Percentiles rank a stretch among this genome's conserved stretches.
Conservation (phyloP, 53 echinoderm and acorn worm genomes). For the Holothuria scabra region DNA sequence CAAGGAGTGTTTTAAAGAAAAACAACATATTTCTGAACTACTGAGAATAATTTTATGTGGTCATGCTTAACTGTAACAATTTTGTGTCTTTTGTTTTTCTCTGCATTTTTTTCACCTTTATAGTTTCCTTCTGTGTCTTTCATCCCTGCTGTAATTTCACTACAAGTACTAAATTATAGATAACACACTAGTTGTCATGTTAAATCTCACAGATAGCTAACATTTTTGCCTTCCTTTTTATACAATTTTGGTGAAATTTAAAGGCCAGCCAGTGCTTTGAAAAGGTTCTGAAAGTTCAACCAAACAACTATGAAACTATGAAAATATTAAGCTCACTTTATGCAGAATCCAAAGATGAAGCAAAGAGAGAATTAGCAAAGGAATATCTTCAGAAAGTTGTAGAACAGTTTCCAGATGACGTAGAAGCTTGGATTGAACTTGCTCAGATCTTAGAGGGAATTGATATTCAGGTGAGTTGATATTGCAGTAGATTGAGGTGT, state of each 20-base stretch:
- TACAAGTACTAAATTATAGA: too few species aligned
- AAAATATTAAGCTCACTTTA: conserved; percentile 96
- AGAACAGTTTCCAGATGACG: conserved; percentile 96
- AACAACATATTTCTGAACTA: too few species aligned
- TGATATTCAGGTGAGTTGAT: conserved; percentile 77
- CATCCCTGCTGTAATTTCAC: too few species aligned
- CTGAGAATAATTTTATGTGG: too few species aligned
- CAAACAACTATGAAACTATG: conserved; percentile 98
- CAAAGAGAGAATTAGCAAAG: conserved; percentile 81
- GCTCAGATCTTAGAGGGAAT: conserved; percentile 94
- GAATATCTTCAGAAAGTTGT: conserved; percentile 96
- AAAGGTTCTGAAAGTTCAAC: conserved; percentile 94
- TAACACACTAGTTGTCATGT: too few species aligned
- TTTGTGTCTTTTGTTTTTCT: too few species aligned
- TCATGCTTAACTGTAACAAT: too few species aligned
- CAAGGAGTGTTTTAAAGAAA: too few species aligned
- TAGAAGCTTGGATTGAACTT: conserved; percentile 97
- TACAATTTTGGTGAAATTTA: background rate
- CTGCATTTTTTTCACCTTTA: too few species aligned
- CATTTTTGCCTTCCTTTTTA: too few species aligned
- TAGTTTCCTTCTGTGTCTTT: too few species aligned
- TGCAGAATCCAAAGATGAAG: conserved; percentile 78
- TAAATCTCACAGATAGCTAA: too few species aligned
- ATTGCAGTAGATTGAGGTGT: background rate
- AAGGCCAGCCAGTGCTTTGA: conserved; percentile 97